Evolutionary conservation across 2,797 vertebrate genomes (phyloP).

Genomic region (Otus scops): DNA sequence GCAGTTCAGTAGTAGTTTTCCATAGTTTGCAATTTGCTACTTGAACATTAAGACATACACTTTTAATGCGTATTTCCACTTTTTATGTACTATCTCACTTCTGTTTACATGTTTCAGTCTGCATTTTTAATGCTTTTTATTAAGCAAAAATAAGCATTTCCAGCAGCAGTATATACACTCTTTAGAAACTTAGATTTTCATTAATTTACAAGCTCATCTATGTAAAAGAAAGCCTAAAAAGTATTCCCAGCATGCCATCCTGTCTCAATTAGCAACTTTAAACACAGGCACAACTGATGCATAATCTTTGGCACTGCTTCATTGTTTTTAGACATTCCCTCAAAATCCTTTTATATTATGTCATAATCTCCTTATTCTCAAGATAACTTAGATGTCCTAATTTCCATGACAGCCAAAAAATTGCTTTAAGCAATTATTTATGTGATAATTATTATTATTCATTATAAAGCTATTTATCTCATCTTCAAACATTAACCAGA

Average conservation of each 20-base stretch:
- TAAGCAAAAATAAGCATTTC: not conserved
- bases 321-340: not conserved
- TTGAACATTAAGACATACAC: not conserved
- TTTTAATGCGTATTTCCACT: not conserved
- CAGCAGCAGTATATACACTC: not conserved
- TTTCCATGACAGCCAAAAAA: conserved; percentile 45
- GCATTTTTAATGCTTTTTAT: not conserved
- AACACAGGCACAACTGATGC: not conserved
- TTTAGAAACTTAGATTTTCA: not conserved
- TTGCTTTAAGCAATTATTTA: conserved; percentile 48
- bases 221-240: not conserved
- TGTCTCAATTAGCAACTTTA: not conserved
- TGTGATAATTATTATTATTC: conserved; percentile 42
- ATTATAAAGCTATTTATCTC: conserved; percentile 50
- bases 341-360: conserved; percentile 10
- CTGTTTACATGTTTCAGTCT: not conserved
- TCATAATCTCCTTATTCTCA: conserved; percentile 12
- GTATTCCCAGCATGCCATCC: not conserved
- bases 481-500: conserved; percentile 42
- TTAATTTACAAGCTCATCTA: not conserved
- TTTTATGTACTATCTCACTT: not conserved
- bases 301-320: not conserved
- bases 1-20: not conserved
- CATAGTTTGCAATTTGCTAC: not conserved
- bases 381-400: conserved; percentile 24